Conservation (phyloP, 2,113 vertebrate genomes). For the Ammodramus savannarum region DNA sequence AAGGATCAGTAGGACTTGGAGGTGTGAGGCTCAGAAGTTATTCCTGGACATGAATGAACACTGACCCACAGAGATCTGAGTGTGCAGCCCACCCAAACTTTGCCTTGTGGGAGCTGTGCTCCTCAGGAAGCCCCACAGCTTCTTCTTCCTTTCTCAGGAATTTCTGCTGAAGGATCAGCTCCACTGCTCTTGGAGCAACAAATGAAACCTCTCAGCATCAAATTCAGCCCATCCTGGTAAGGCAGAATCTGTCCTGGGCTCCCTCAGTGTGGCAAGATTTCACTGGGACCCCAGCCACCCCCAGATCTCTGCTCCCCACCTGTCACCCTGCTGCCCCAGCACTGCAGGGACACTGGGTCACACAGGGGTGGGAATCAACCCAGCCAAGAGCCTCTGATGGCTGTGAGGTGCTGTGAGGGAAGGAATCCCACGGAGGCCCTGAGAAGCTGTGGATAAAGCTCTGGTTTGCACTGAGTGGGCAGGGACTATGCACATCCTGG, state of each 20-base stretch:
- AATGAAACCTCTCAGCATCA: neutral
- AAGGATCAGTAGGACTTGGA: neutral
- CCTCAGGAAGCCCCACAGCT: neutral
- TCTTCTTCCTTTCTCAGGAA: neutral
- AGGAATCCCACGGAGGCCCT: neutral
- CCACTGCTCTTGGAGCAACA: neutral
- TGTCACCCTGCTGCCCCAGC: fast-evolving
- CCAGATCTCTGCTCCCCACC: neutral
- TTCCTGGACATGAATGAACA: neutral
- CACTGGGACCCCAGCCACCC: neutral
- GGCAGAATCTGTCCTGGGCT: neutral
- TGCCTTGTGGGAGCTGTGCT: fast-evolving
- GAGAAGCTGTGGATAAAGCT: neutral
- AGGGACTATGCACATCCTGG: neutral
- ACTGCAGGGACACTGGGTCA: neutral
- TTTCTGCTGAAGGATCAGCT: neutral
- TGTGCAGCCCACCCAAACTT: neutral
- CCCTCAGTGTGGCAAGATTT: neutral
- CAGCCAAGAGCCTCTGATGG: neutral
- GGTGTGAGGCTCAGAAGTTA: neutral
- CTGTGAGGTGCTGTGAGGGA: neutral
- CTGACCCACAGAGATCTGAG: neutral
- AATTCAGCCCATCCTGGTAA: neutral
- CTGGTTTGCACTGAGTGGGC: neutral
- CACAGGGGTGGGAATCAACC: neutral